Base-by-base conservation (phyloP, 2,888 invertebrate genomes). In the Antheraea assamensis region DNA sequence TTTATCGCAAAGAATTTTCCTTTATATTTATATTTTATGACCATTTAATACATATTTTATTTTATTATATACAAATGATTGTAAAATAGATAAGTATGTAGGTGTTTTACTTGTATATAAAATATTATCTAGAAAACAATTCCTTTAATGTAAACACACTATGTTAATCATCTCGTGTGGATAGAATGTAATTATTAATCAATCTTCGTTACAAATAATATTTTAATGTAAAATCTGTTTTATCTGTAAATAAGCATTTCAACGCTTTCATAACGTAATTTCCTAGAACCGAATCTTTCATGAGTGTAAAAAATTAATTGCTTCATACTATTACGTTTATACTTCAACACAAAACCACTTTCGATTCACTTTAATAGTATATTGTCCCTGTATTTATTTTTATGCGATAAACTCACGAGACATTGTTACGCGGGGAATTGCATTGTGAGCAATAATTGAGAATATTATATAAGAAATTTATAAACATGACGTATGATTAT, bases 261-360 rank as follows among this genome's bases (percentile, higher is more conserved):
- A 61, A 68, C 19, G 35, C n/a, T 21, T 68, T 68, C 21, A 24
- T 35, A 35, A 10, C 19, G 68, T 68, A 68, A 68, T 31, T 5
- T 35, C 68, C 68, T n/a, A 68, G 21, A 68, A 68, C 68, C 15
- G 3, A n/a, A 31, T 2, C 70, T 71, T 71, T 35, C 72, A 80
- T 76, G 58, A 71, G 76, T 75, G 75, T 72, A 68, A 68, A 68
- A n/a, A 68, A 68, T 21, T 68, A 68, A 31, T 35, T 35, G 35
- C n/a, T 35, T 15, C 35, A 68, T 35, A 35, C 35, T 68, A 68
- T 68, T 68, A 35, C 68, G 35, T 68, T 68, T 35, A 31, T 66
- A 17, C 31, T 66, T n/a, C 31, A 66, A 30, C 66, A 30, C 7
- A 31, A 24, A 58, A 58, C n/a, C 13, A 58, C 58, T 58, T 58